These are phyloP conservation scores for Acrocephalus scirpaceus DNA, from an alignment of 2,797 vertebrate species.

Conservation along the genomic window DNA sequence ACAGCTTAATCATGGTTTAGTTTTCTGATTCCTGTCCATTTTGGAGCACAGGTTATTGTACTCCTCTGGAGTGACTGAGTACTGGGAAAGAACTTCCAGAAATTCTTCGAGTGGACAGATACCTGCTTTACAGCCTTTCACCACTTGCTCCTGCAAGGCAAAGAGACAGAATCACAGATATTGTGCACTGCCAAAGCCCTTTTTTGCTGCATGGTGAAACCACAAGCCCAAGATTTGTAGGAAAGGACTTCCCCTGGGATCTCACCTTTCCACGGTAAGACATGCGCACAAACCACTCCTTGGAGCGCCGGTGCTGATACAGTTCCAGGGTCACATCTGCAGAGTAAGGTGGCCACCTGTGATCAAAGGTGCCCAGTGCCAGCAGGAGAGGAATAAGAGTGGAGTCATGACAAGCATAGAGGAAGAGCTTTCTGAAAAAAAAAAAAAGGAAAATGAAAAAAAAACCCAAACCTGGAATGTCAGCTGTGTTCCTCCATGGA, in stretches of 20 bases:
- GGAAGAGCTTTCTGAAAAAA: constrained; percentile 86
- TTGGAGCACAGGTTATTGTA: constrained; percentile 81
- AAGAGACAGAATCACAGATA: neutral
- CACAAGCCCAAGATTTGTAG: neutral
- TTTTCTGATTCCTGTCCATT: neutral
- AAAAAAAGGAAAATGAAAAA: too few relatives aligned
- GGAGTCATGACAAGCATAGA: constrained; percentile 89
- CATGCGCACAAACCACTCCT: constrained; percentile 87
- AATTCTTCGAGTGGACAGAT: constrained; percentile 92
- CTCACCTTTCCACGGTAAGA: constrained; percentile 88
- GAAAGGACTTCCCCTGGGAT: fast-evolving
- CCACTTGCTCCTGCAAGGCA: constrained; percentile 83
- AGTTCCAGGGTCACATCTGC: constrained; percentile 90
- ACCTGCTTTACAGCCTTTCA: constrained; percentile 85
- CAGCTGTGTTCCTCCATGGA: neutral
- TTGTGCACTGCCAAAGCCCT: neutral
- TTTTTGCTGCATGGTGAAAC: neutral
- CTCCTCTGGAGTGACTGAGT: constrained; percentile 76
- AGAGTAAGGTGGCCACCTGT: constrained; percentile 90
- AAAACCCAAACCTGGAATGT: neutral
- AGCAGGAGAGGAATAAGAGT: constrained; percentile 90
- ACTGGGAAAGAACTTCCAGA: constrained; percentile 79
- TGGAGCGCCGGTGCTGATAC: constrained; percentile 82
- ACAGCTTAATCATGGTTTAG: neutral
- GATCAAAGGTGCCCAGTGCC: constrained; percentile 90